Conservation (phyloP, 2,113 vertebrate genomes). For the Galbula dea region DNA sequence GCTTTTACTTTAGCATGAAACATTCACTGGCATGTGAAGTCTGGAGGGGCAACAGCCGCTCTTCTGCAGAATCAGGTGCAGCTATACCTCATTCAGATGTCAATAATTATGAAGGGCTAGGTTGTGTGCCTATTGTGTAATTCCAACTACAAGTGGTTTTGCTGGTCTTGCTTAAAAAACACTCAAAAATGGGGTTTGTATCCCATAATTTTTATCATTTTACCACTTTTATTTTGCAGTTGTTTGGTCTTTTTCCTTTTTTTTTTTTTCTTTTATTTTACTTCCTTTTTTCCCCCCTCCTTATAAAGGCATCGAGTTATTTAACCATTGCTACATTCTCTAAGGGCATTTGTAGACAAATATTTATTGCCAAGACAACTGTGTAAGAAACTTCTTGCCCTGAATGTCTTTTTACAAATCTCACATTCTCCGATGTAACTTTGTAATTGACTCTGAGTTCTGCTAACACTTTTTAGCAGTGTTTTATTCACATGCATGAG, state of each 20-base stretch:
- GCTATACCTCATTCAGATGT: background rate
- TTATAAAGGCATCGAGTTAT: background rate
- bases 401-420: background rate
- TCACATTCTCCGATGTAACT: background rate
- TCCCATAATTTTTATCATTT: background rate
- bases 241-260: background rate
- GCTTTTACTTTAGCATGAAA: constrained; percentile 24
- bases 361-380: background rate
- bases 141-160: background rate
- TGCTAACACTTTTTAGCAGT: background rate
- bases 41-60: background rate
- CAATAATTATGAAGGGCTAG: background rate
- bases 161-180: constrained; percentile 6
- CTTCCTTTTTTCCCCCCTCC: too few relatives aligned
- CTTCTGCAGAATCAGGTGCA: background rate
- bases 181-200: background rate
- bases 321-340: background rate
- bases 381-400: background rate
- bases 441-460: background rate
- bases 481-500: background rate
- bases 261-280: too few relatives aligned
- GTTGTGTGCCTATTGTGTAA: background rate
- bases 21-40: background rate
- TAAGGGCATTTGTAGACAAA: background rate
- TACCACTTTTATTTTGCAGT: background rate